Conservation (phyloP, 1,140 invertebrate genomes). For the Zaprionus taronus region DNA sequence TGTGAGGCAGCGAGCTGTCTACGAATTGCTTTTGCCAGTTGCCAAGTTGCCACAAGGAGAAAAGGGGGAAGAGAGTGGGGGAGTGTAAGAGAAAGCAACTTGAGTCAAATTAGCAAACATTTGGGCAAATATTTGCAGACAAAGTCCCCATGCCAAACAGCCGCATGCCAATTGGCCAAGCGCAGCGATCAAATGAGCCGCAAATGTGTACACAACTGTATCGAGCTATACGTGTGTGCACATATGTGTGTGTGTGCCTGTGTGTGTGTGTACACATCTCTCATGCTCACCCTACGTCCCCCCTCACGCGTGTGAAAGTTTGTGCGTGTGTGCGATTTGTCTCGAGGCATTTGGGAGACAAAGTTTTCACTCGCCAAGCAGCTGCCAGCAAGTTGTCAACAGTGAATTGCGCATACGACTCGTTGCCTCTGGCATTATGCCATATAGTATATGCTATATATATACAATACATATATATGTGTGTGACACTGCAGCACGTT, state of each 20-base stretch:
- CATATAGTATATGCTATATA: background rate
- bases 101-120: slow-evolving; percentile 74
- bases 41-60: slow-evolving; percentile 1
- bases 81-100: slow-evolving; percentile 27
- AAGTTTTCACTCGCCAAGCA: slow-evolving; percentile 32
- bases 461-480: background rate
- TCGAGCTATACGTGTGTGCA: background rate
- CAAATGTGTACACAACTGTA: slow-evolving; percentile 72
- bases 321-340: slow-evolving; percentile 16
- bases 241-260: background rate
- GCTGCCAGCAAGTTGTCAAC: slow-evolving; percentile 13
- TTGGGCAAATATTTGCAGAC: slow-evolving; percentile 69
- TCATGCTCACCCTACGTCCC: too few relatives aligned
- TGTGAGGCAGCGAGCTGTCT: slow-evolving; percentile 6
- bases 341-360: slow-evolving; percentile 10
- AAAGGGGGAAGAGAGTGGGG: background rate
- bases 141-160: slow-evolving; percentile 57
- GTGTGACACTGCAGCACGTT: too few relatives aligned
- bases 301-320: background rate
- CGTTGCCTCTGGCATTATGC: background rate
- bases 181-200: slow-evolving; percentile 75
- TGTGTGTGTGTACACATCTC: slow-evolving; percentile 5
- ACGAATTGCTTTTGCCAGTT: slow-evolving; percentile 19
- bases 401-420: slow-evolving; percentile 2
- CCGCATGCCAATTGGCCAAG: slow-evolving; percentile 64